phyloP scores from a whole-genome alignment of 2,888 invertebrate species.

The Prostheceraeus crozeri region DNA sequence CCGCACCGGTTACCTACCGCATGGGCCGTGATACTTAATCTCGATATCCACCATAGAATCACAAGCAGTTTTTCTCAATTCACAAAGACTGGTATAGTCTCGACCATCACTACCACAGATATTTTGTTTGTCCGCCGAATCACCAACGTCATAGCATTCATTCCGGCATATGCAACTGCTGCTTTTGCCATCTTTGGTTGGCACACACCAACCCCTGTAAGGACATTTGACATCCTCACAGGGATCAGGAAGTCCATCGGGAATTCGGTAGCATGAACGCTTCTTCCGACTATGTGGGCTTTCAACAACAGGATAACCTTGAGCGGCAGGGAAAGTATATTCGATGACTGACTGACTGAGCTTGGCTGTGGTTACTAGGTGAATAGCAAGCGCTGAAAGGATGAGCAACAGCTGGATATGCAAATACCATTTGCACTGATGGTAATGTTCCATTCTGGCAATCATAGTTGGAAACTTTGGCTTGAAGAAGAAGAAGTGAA shows the following conservation, averaged over 20 bases:
- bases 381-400: too few species aligned
- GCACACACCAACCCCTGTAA: conserved; percentile 66
- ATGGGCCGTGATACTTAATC: conserved; percentile 58
- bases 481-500: too few species aligned
- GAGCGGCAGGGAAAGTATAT: too few species aligned
- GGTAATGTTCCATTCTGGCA: too few species aligned
- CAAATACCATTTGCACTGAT: too few species aligned
- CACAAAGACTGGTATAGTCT: conserved; percentile 58
- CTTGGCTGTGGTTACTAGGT: too few species aligned
- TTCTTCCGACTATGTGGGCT: not conserved
- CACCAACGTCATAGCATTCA: conserved; percentile 73
- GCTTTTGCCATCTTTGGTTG: conserved; percentile 64
- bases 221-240: conserved; percentile 66
- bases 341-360: too few species aligned
- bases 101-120: conserved; percentile 66
- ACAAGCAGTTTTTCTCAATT: conserved; percentile 56
- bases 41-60: conserved; percentile 53
- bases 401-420: too few species aligned
- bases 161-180: conserved; percentile 71
- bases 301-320: too few species aligned
- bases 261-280: not conserved
- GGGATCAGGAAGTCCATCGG: conserved; percentile 55
- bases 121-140: conserved; percentile 70
- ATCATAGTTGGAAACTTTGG: too few species aligned
- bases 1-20: too few species aligned